Evolutionary conservation across 2,113 vertebrate genomes (phyloP).

Genomic region (Notarius quadriscutis): DNA sequence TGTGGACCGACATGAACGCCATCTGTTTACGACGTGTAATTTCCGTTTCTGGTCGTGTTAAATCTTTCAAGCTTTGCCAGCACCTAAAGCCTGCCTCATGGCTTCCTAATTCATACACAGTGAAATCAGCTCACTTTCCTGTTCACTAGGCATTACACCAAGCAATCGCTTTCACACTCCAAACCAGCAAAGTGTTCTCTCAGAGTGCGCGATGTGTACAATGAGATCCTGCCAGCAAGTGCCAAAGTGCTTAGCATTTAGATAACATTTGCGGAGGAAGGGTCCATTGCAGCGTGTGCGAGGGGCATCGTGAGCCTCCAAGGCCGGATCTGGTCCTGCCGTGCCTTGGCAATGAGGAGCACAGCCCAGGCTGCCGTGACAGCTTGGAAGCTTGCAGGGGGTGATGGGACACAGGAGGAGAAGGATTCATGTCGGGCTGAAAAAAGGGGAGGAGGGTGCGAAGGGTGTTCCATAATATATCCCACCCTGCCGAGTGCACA

Average conservation of each 20-base stretch:
- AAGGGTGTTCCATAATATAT: conserved; percentile 44
- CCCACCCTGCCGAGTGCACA: conserved; percentile 41
- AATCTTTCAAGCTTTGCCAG: conserved; percentile 42
- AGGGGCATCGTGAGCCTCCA: conserved; percentile 62
- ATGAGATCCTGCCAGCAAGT: conserved; percentile 49
- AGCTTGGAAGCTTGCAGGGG: conserved; percentile 77
- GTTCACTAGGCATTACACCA: conserved; percentile 53
- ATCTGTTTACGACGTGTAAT: conserved; percentile 44
- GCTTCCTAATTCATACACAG: conserved; percentile 53
- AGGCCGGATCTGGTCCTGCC: conserved; percentile 75
- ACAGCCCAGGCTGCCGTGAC: conserved; percentile 69
- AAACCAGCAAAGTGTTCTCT: conserved; percentile 53
- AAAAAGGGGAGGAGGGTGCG: conserved; percentile 39
- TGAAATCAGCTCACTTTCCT: conserved; percentile 52
- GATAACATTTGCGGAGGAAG: conserved; percentile 66
- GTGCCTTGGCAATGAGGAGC: conserved; percentile 71
- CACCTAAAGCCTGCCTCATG: conserved; percentile 45
- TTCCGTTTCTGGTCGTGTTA: conserved; percentile 32
- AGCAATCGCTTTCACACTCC: conserved; percentile 47
- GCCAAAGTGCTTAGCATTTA: conserved; percentile 69
- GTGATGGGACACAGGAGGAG: conserved; percentile 67
- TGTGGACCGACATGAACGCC: conserved; percentile 36
- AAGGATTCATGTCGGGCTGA: conserved; percentile 48
- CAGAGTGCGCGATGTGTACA: conserved; percentile 52
- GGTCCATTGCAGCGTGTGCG: conserved; percentile 67